These are phyloP conservation scores for Megaustenia siamemsis DNA, from an alignment of 2,888 invertebrate genomes.

Conservation along the genomic window DNA sequence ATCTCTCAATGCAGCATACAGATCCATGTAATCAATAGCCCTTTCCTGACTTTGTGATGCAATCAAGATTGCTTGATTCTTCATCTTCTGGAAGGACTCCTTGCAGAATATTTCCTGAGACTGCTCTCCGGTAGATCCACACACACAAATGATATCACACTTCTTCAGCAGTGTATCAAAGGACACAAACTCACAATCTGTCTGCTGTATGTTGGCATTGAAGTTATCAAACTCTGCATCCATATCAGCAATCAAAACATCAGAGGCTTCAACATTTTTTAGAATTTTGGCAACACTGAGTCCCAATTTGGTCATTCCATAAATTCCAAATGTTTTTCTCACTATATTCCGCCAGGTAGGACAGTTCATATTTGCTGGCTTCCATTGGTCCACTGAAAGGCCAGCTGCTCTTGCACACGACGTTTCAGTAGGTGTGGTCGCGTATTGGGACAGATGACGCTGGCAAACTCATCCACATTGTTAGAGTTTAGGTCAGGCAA, in stretches of 20 bases:
- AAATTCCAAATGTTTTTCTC: slow-evolving; percentile 85
- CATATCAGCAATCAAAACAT: slow-evolving; percentile 54
- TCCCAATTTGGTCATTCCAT: slow-evolving; percentile 76
- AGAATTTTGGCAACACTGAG: slow-evolving; percentile 88
- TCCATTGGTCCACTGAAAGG: slow-evolving; percentile 57
- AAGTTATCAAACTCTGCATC: slow-evolving; percentile 75
- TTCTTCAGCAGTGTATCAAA: slow-evolving; percentile 86
- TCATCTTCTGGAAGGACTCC: slow-evolving; percentile 90
- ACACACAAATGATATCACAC: slow-evolving; percentile 92
- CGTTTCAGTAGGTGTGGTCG: slow-evolving; percentile 34
- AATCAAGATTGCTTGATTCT: slow-evolving; percentile 89
- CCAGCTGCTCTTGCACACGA: slow-evolving; percentile 41
- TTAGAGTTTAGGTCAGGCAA: slow-evolving; percentile 38
- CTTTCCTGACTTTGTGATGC: slow-evolving; percentile 84
- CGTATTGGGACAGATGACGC: neutral
- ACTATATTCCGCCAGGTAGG: slow-evolving; percentile 61
- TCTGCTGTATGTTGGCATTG: slow-evolving; percentile 83
- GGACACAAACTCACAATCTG: slow-evolving; percentile 82
- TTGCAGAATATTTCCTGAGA: slow-evolving; percentile 89
- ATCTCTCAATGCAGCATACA: slow-evolving; percentile 87
- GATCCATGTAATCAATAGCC: slow-evolving; percentile 86
- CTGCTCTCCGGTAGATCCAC: slow-evolving; percentile 86
- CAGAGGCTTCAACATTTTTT: slow-evolving; percentile 86
- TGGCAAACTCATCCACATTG: slow-evolving; percentile 4
- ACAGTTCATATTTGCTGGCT: slow-evolving; percentile 57